Conservation (phyloP, 2,888 invertebrate species). For the Lochmaea capreae region DNA sequence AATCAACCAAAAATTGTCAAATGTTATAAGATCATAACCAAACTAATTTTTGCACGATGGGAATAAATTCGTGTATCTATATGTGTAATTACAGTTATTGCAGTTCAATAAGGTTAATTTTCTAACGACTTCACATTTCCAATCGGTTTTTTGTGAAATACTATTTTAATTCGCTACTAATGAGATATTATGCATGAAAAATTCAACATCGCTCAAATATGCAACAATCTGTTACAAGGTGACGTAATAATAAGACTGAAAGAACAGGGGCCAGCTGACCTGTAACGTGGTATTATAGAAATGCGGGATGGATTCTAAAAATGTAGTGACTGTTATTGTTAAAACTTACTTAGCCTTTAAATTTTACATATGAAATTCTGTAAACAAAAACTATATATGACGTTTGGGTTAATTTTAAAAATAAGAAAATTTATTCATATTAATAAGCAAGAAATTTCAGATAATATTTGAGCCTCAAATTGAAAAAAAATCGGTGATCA, state of each 20-base stretch:
- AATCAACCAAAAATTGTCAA: background rate
- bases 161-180: background rate
- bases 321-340: slow-evolving; percentile 2
- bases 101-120: no score
- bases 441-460: background rate
- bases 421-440: background rate
- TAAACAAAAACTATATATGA: background rate
- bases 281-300: slow-evolving; percentile 5
- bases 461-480: background rate
- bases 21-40: background rate
- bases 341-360: background rate
- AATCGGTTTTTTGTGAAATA: background rate
- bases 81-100: no score
- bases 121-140: background rate
- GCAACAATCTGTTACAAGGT: slow-evolving; percentile 5
- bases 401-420: background rate
- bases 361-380: background rate
- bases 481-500: background rate
- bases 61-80: no score
- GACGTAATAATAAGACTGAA: slow-evolving; percentile 10
- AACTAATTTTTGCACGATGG: no score
- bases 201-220: background rate
- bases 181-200: background rate
- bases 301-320: slow-evolving; percentile 5
- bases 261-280: slow-evolving; percentile 17